Base-by-base conservation (phyloP, 1,140 invertebrate genomes). In the Steinernema khuongi region DNA sequence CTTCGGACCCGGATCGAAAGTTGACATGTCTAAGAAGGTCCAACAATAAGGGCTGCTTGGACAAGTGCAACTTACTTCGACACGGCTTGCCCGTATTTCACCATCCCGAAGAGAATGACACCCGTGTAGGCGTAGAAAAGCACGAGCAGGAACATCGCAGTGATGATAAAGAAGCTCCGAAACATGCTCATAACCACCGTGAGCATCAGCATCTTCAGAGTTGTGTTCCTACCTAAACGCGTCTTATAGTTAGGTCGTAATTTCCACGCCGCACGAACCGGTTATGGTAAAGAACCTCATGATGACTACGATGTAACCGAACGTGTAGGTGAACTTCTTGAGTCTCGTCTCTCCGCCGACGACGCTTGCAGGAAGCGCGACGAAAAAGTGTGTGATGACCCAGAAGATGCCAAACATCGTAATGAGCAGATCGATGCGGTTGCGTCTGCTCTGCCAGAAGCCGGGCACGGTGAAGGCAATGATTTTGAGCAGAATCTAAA, bases 161-260 rank as follows among this genome's bases (percentile, higher is more conserved):
- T 96, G 79, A 99, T 99, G 86, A 99, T 99, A 88, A 99, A 99
- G 87, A 99, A 98, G 86, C 93, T 95, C 89, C 99, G 98, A 87
- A 96, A 97, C 69, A 99, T 96, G 19, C 94, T 97, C 60, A 99
- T 96, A 1, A 96, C 94, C 29, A 91, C 89, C 0, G 96, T 99
- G 80, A 97, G 88, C 95, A 98, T 99, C 71, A 99, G 88, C 97
- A 99, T 99, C 89, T 98, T 98, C 26, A 99, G 88, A 0, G 97
- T 99, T 4, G 96, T 81, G 67, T 85, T 83, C 33, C 84, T 60
- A 26, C 89, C 79, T 80, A 72, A 74, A 79, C n/a, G 0, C 29
- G 29, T 29, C 14, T 14, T 22, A 22, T 60, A 26, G 7, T n/a
- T 22, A 4, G 33, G 7, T 17, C 19, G 0, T 60, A 44, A 76